Evolutionary conservation across 2,113 vertebrate species (phyloP), one percentile per base, ranked within the genome.

Genomic region (Pterophyllum scalare): DNA sequence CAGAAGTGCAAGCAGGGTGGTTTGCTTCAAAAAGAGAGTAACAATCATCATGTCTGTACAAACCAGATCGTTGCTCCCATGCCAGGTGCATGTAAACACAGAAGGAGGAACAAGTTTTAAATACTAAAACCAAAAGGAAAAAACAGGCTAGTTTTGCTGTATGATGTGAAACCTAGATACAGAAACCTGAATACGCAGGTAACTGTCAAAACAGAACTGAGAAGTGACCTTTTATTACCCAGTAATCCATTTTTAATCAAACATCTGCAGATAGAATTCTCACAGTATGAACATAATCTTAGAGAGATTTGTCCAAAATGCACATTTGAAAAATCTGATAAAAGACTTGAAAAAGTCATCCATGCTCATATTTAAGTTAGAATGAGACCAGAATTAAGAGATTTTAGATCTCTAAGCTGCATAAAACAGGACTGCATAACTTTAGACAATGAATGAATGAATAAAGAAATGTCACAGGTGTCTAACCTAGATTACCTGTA

Each of bases 231-330:
- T 43, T 65, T 65, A 38, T 65, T 46, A 43, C 22, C 38, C 43
- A 17, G 38, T 43, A 46, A 67, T 11, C 46, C 22, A 19, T 46
- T 46, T 67, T 9, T 46, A 67, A 15, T 67, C 64, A 46, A 67
- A 67, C 0, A 24, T 0, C 22, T 26, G 24, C 22, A 67, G 40
- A 7, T 6, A 67, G 2, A 7, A 46, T 11, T 46, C 38, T 46
- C 40, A 46, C 40, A 67, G 14, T 46, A 1, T 17, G 40, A 14
- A 67, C 64, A 67, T 1, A 46, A 14, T 15, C 46, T 49, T 17
- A 17, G 0, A 46, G 22, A 67, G 43, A 2, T 17, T 0, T 67
- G 64, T 0, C 64, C 46, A 46, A 67, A 67, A 67, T 46, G 17
- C 22, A 67, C 2, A 67, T 10, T 38, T 2, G 46, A 67, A 46